These are phyloP conservation scores for Elephas maximus DNA, from an alignment of 2,113 vertebrate species.

Conservation along the genomic window DNA sequence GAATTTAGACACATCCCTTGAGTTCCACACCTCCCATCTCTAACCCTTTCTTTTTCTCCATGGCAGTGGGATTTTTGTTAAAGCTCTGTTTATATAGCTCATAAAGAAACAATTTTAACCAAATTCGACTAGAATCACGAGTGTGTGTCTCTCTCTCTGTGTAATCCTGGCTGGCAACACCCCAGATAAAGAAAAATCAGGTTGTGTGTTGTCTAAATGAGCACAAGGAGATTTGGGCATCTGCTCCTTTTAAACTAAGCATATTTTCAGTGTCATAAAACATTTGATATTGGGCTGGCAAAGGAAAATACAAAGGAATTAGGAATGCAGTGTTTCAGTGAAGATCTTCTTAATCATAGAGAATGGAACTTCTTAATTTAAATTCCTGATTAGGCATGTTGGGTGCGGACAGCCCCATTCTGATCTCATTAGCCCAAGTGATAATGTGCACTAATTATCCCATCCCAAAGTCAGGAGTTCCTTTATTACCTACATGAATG, in stretches of 20 bases:
- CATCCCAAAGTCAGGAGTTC: constrained; percentile 68
- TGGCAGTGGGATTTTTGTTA: constrained; percentile 61
- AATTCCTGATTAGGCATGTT: constrained; percentile 64
- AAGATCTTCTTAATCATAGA: constrained; percentile 63
- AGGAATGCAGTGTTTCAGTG: constrained; percentile 67
- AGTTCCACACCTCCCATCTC: neutral
- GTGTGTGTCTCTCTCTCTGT: constrained; percentile 31
- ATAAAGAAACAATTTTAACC: constrained; percentile 69
- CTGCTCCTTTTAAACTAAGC: constrained; percentile 75
- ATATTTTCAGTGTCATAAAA: constrained; percentile 74
- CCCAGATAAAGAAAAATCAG: constrained; percentile 62
- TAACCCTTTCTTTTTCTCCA: neutral
- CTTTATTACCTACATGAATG: constrained; percentile 68
- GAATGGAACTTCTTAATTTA: constrained; percentile 72
- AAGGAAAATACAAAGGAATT: constrained; percentile 69
- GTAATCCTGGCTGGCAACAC: constrained; percentile 48
- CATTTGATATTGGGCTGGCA: constrained; percentile 52
- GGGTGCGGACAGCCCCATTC: constrained; percentile 23
- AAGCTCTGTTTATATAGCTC: constrained; percentile 69
- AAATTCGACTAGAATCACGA: constrained; percentile 75
- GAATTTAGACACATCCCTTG: constrained; percentile 41
- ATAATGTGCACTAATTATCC: constrained; percentile 74
- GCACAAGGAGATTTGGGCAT: constrained; percentile 66
- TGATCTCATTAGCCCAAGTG: constrained; percentile 76
- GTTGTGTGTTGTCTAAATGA: constrained; percentile 62